Percentiles rank a stretch among this genome's conserved stretches.
phyloP scores from a whole-genome alignment of 2,113 vertebrate species.

The Coryphaenoides rupestris region DNA sequence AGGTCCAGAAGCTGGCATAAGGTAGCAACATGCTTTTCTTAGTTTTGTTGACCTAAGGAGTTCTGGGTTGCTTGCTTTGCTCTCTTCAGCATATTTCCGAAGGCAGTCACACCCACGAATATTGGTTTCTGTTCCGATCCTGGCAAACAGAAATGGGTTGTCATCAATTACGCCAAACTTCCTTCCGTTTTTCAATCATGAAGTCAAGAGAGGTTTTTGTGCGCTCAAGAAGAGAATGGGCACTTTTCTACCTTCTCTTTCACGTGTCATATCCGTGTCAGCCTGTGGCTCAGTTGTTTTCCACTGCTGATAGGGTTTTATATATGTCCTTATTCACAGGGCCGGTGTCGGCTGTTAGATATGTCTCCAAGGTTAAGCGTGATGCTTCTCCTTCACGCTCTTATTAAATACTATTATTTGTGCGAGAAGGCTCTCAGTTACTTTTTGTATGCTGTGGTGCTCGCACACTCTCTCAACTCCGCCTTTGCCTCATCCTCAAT shows the following conservation, averaged over 20 bases:
- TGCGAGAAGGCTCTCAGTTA: conserved; percentile 2
- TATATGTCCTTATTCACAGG: conserved; percentile 11
- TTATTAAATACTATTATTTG: conserved; percentile 26
- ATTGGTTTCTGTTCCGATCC: not conserved
- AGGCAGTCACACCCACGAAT: conserved; percentile 9
- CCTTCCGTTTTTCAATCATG: not conserved
- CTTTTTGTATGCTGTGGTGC: conserved; percentile 1
- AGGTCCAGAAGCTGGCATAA: conserved; percentile 7
- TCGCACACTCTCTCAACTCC: not conserved
- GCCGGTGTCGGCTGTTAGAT: conserved; percentile 1
- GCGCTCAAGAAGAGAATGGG: not conserved
- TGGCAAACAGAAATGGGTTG: conserved; percentile 7
- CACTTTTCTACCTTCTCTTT: conserved; percentile 15
- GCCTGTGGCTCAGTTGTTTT: conserved; percentile 11
- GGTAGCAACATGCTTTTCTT: conserved; percentile 7
- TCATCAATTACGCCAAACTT: not conserved
- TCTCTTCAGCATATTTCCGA: not conserved
- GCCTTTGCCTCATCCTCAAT: not conserved
- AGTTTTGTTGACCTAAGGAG: conserved; percentile 2
- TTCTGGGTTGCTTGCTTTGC: not conserved
- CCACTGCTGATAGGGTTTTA: conserved; percentile 16
- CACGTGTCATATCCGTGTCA: not conserved
- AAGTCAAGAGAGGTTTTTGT: not conserved
- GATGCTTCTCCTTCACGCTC: conserved; percentile 7
- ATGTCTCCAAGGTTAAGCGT: conserved; percentile 7